A percentile compares a stretch with the other conserved stretches of the same genome.
Evolutionary conservation across 1,140 invertebrate genomes (phyloP).

Genomic region (Bradysia coprophila): DNA sequence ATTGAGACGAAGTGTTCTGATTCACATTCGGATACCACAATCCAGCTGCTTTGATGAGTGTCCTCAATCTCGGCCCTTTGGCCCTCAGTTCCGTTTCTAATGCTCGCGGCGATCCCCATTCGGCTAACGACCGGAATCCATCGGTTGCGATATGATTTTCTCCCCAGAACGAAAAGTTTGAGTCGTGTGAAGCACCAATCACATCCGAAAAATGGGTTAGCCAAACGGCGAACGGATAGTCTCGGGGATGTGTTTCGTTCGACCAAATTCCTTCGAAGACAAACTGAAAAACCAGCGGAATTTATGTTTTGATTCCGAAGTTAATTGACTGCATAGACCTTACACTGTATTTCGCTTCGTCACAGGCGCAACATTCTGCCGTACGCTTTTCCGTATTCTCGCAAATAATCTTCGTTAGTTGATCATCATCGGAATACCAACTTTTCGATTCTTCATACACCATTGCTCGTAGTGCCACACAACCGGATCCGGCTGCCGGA

Average conservation of each 20-base stretch:
- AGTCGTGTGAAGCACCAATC: conserved; percentile 85
- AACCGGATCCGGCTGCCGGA: conserved; percentile 63
- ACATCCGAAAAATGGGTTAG: conserved; percentile 96
- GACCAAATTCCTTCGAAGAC: conserved; percentile 96
- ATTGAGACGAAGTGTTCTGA: conserved; percentile 63
- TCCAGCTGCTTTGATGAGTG: conserved; percentile 87
- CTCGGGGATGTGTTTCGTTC: conserved; percentile 86
- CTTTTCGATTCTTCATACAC: conserved; percentile 61
- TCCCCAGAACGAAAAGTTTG: conserved; percentile 86
- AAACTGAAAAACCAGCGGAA: conserved; percentile 32
- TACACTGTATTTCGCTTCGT: conserved; percentile 79
- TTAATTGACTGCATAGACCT: too few relatives aligned
- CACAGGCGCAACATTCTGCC: conserved; percentile 69
- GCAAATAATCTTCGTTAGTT: conserved; percentile 63
- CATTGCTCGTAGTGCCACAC: conserved; percentile 63
- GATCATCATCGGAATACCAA: conserved; percentile 85
- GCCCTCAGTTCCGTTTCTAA: conserved; percentile 80
- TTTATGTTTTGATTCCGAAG: too few relatives aligned
- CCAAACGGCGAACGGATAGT: conserved; percentile 79
- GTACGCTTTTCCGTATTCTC: conserved; percentile 31
- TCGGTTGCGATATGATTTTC: conserved; percentile 77
- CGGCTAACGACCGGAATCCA: conserved; percentile 59
- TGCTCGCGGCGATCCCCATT: conserved; percentile 64
- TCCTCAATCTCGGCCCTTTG: conserved; percentile 62
- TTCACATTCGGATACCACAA: conserved; percentile 89